Percentiles rank a stretch among this genome's conserved stretches.
phyloP scores from a whole-genome alignment of 1,140 invertebrate species.

The Anastrepha ludens region DNA sequence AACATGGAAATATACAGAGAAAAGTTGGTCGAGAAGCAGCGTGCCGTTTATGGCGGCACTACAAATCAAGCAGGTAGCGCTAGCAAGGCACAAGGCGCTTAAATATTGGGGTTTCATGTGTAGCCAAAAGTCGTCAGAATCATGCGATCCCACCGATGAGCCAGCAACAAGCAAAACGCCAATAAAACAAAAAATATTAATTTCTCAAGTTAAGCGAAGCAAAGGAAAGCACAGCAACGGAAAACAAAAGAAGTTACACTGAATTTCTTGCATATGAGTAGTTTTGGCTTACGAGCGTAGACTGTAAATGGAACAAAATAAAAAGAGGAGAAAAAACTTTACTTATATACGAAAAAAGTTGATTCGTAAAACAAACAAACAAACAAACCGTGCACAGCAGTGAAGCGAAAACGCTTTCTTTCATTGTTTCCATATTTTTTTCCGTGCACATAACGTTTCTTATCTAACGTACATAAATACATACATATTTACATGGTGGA shows the following conservation, averaged over 20 bases:
- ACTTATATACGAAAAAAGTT: neutral
- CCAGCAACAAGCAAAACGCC: neutral
- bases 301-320: slow-evolving; percentile 21
- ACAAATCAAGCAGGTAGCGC: neutral
- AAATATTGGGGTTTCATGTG: neutral
- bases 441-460: no score
- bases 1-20: neutral
- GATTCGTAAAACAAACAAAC: slow-evolving; percentile 4
- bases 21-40: neutral
- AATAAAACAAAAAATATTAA: neutral
- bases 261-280: neutral
- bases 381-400: neutral
- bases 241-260: neutral
- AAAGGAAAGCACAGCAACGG: neutral
- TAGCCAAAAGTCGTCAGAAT: neutral
- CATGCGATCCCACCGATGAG: neutral
- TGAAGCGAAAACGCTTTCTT: slow-evolving; percentile 16
- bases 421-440: neutral
- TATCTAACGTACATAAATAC: neutral
- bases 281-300: neutral
- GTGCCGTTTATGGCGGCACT: no score
- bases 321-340: neutral
- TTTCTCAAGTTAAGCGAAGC: neutral
- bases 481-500: neutral
- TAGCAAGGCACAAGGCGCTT: neutral